phyloP scores from a whole-genome alignment of 2,113 vertebrate genomes.

The Cephalopterus ornatus region DNA sequence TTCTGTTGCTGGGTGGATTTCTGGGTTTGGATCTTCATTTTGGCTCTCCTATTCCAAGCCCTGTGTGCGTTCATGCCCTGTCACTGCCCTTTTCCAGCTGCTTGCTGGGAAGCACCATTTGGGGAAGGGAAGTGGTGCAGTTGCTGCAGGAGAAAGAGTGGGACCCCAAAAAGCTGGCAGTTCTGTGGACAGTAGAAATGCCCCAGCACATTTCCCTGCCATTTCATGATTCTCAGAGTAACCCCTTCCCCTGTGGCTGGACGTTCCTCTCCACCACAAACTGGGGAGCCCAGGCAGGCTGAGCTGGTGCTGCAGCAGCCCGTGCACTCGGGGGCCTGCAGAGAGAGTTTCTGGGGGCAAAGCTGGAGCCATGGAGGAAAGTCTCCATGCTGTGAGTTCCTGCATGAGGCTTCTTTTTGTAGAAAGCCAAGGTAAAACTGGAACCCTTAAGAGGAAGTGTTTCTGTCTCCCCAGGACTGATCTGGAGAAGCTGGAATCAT shows the following conservation, averaged over 20 bases:
- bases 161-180: background rate
- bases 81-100: background rate
- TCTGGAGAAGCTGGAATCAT: background rate
- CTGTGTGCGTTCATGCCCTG: background rate
- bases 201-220: background rate
- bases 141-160: background rate
- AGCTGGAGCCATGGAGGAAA: background rate
- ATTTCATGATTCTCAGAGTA: background rate
- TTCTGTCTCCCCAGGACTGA: background rate
- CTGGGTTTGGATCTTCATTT: background rate
- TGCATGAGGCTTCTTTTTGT: background rate
- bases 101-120: background rate
- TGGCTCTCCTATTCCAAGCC: background rate
- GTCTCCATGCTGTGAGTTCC: background rate
- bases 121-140: background rate
- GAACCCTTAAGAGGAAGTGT: background rate
- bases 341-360: background rate
- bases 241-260: background rate
- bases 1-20: background rate
- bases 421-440: background rate
- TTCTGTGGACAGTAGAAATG: background rate
- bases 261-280: background rate
- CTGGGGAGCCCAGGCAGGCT: background rate
- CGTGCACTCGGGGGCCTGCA: background rate
- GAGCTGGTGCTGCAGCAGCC: background rate